Evolutionary conservation across 2,888 invertebrate species (phyloP).

Genomic region (Laothoe populi): DNA sequence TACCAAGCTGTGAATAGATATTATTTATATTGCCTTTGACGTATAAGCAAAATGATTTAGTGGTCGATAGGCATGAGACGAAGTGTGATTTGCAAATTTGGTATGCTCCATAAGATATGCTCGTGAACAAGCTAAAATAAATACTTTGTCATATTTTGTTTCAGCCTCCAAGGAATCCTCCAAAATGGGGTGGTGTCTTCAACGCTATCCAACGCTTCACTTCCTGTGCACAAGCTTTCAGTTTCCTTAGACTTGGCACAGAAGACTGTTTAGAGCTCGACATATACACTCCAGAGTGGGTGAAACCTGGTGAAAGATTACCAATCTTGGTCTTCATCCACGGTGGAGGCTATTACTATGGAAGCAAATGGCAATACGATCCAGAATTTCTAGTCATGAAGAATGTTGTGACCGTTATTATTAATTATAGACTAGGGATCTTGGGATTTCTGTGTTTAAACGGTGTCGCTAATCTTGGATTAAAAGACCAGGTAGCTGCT

Average conservation of each 20-base stretch:
- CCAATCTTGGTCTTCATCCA: constrained; percentile 75
- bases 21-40: too few relatives aligned
- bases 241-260: constrained; percentile 54
- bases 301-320: constrained; percentile 42
- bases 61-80: too few relatives aligned
- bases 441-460: constrained; percentile 72
- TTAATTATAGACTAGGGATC: constrained; percentile 72
- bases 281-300: constrained; percentile 59
- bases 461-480: constrained; percentile 68
- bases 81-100: too few relatives aligned
- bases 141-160: constrained; percentile 34
- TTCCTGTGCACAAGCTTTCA: constrained; percentile 63
- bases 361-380: constrained; percentile 71
- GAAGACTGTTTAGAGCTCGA: constrained; percentile 74
- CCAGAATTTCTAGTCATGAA: constrained; percentile 72
- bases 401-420: constrained; percentile 61
- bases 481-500: constrained; percentile 75
- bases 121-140: too few relatives aligned
- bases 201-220: constrained; percentile 56
- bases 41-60: too few relatives aligned
- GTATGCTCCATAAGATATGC: too few relatives aligned
- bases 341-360: constrained; percentile 75
- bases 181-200: constrained; percentile 61
- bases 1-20: too few relatives aligned
- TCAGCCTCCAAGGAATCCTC: constrained; percentile 62